Conservation (phyloP, 1,140 invertebrate species). For the Scaptomyza pallida region DNA sequence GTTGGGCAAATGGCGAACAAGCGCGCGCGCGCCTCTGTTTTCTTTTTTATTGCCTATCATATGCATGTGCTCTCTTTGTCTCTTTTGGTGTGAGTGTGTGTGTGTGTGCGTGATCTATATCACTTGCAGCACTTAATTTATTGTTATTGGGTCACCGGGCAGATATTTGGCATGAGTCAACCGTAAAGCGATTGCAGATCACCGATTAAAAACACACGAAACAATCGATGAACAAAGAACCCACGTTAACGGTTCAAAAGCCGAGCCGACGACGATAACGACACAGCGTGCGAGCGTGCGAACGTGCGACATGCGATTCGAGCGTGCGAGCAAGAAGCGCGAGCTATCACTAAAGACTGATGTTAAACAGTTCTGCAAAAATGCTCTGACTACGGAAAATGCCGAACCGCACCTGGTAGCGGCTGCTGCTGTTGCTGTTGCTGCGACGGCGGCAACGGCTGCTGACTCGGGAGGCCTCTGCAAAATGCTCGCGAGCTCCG, state of each 20-base stretch:
- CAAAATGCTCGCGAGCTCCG: constrained; percentile 40
- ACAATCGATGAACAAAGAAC: constrained; percentile 13
- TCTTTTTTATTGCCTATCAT: constrained; percentile 36
- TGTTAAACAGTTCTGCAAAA: constrained; percentile 83
- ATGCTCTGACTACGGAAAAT: constrained; percentile 58
- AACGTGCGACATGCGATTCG: constrained; percentile 70
- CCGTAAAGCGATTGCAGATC: background rate
- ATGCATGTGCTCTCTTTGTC: background rate
- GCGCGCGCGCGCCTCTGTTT: constrained; percentile 50
- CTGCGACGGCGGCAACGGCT: constrained; percentile 1
- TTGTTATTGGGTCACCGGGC: constrained; percentile 17
- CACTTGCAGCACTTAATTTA: constrained; percentile 31
- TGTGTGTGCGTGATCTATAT: constrained; percentile 36
- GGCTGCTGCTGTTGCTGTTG: constrained; percentile 13
- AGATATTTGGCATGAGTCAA: constrained; percentile 14
- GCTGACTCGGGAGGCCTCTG: constrained; percentile 34
- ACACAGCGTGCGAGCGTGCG: constrained; percentile 26
- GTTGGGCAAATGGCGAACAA: constrained; percentile 41
- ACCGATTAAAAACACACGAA: background rate
- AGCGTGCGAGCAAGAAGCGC: constrained; percentile 83
- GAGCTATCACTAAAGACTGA: constrained; percentile 84
- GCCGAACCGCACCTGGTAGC: constrained; percentile 48
- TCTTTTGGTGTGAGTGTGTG: background rate
- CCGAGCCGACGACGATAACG: constrained; percentile 43
- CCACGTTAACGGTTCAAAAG: constrained; percentile 23